Evolutionary conservation across 2,888 invertebrate genomes (phyloP).

Genomic region (Cerceris rybyensis): DNA sequence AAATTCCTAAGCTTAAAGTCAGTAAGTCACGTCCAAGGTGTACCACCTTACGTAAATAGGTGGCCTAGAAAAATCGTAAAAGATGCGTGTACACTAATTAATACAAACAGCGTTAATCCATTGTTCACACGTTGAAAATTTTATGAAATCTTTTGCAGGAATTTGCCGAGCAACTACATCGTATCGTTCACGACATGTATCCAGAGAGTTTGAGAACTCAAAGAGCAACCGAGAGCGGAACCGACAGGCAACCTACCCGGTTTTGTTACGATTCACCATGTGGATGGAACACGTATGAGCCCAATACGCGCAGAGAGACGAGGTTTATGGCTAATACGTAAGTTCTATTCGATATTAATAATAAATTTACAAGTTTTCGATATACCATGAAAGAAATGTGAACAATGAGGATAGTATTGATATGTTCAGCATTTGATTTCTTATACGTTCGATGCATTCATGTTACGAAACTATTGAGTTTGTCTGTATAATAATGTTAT

Average conservation of each 20-base stretch:
- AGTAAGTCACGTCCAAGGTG: too few species aligned
- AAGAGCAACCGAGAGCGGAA: conserved; percentile 61
- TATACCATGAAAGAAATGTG: too few species aligned
- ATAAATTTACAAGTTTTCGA: too few species aligned
- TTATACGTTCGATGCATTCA: too few species aligned
- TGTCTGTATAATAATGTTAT: too few species aligned
- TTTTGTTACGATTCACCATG: conserved; percentile 82
- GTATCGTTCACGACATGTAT: conserved; percentile 55
- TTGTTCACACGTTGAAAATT: background rate
- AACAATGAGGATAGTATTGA: too few species aligned
- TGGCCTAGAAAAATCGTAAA: too few species aligned
- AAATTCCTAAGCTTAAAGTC: too few species aligned
- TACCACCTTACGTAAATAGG: too few species aligned
- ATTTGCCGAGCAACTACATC: conserved; percentile 63
- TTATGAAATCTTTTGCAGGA: conserved; percentile 52
- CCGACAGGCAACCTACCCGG: conserved; percentile 45
- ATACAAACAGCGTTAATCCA: background rate
- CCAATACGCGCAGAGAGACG: conserved; percentile 82
- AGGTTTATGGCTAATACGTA: conserved; percentile 85
- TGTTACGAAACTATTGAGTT: too few species aligned
- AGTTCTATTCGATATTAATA: conserved; percentile 71
- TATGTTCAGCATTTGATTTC: too few species aligned
- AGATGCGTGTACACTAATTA: too few species aligned
- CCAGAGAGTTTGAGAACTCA: conserved; percentile 60
- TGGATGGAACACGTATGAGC: conserved; percentile 85